These are phyloP conservation scores for Sebastes hubbsi DNA, from an alignment of 2,797 vertebrate genomes.

Conservation along the genomic window DNA sequence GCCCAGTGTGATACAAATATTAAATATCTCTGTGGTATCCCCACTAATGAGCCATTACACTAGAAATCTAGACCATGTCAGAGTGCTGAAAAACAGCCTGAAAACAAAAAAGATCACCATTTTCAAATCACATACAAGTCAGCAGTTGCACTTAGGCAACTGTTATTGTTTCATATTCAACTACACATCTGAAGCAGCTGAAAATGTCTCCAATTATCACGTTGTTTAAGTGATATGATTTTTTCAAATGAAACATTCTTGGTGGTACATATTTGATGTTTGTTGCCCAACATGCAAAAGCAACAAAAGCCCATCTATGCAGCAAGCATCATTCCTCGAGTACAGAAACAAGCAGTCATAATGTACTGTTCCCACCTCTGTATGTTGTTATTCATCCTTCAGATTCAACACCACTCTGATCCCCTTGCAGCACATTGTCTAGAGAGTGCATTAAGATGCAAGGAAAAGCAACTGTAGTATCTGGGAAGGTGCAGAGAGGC, in stretches of 20 bases:
- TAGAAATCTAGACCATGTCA: background rate
- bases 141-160: background rate
- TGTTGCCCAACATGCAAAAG: background rate
- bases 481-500: slow-evolving; percentile 6
- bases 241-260: background rate
- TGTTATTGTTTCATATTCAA: background rate
- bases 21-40: background rate
- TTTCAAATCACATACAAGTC: background rate
- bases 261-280: background rate
- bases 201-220: background rate
- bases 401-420: background rate
- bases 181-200: background rate
- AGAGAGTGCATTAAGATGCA: slow-evolving; percentile 61
- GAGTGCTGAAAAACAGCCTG: background rate
- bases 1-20: background rate
- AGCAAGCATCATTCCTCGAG: background rate
- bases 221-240: background rate
- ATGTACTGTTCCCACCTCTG: slow-evolving; percentile 24
- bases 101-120: background rate
- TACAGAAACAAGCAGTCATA: background rate
- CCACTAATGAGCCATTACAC: background rate
- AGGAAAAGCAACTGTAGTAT: slow-evolving; percentile 28
- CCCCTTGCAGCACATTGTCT: slow-evolving; percentile 17
- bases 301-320: background rate
- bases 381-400: slow-evolving; percentile 10